Evolutionary conservation across 2,113 vertebrate genomes (phyloP).

Genomic region (Probosciger aterrimus): DNA sequence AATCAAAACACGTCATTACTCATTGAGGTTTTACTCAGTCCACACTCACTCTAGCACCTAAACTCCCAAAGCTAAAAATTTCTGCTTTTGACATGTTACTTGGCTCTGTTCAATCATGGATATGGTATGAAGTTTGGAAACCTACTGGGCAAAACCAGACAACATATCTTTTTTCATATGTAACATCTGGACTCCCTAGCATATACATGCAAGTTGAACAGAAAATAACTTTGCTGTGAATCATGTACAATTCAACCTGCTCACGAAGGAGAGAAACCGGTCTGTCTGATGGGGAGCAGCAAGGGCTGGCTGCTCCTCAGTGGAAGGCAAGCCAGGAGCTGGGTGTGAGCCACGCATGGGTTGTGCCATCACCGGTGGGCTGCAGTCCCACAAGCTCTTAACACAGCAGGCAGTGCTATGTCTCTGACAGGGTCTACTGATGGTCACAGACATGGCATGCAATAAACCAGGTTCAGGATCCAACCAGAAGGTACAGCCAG

Average conservation of each 20-base stretch:
- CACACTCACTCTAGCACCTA: background rate
- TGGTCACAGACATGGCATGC: background rate
- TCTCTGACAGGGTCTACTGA: background rate
- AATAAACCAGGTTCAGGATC: background rate
- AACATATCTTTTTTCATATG: background rate
- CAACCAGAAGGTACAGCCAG: background rate
- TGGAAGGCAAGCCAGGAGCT: background rate
- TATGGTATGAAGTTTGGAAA: background rate
- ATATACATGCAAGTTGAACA: background rate
- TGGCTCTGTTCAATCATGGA: background rate
- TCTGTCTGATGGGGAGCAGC: background rate
- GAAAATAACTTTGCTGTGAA: background rate
- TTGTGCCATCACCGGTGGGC: background rate
- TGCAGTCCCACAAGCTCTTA: background rate
- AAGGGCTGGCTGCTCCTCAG: background rate
- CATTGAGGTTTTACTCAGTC: background rate
- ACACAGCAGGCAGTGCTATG: background rate
- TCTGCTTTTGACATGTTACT: conserved; percentile 15
- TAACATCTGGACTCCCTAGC: background rate
- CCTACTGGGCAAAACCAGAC: conserved; percentile 12
- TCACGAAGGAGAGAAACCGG: background rate
- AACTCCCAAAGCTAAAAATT: background rate
- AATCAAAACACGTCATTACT: conserved; percentile 43
- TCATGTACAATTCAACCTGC: background rate
- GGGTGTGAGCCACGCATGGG: accelerated